A percentile compares a stretch with the other conserved stretches of the same genome.
Evolutionary conservation across 2,797 vertebrate genomes (phyloP).

Genomic region (Myotis vivesi): DNA sequence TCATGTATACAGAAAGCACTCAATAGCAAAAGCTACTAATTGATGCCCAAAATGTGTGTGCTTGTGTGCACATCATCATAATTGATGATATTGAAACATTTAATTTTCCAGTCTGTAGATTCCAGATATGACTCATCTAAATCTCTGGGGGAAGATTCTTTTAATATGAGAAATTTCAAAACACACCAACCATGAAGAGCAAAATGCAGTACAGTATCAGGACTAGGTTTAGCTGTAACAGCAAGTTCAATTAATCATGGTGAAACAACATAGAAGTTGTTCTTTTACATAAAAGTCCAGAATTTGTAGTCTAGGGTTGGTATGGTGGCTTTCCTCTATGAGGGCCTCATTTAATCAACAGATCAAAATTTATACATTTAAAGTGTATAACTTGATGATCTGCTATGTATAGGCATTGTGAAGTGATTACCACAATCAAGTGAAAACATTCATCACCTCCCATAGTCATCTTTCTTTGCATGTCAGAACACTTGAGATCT

Average conservation of each 20-base stretch:
- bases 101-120: background rate
- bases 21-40: background rate
- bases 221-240: background rate
- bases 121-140: constrained; percentile 24
- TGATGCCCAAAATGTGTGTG: background rate
- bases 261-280: background rate
- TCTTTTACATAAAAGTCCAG: background rate
- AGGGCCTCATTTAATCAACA: background rate
- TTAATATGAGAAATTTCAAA: background rate
- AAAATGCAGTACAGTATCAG: background rate
- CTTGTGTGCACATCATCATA: background rate
- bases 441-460: background rate
- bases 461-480: background rate
- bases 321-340: background rate
- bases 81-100: background rate
- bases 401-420: background rate
- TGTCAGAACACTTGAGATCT: background rate
- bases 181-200: background rate
- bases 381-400: background rate
- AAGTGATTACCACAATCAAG: background rate
- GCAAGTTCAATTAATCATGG: background rate
- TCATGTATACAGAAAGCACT: background rate
- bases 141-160: background rate
- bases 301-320: background rate
- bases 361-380: background rate